phyloP scores from a whole-genome alignment of 2,797 vertebrate genomes.

The Sitta carolinensis region DNA sequence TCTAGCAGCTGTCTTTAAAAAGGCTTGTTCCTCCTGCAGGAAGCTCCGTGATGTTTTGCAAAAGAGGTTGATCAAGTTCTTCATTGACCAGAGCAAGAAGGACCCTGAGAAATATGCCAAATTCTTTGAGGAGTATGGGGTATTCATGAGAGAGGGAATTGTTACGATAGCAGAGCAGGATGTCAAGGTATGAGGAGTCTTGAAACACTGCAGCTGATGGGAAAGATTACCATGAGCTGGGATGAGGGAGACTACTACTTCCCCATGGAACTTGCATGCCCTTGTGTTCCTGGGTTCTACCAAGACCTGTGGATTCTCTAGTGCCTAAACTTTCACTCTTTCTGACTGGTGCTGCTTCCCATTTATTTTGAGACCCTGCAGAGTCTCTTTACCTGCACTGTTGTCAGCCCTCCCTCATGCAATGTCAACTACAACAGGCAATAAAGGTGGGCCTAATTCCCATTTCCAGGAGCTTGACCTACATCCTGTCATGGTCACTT shows the following conservation, averaged over 20 bases:
- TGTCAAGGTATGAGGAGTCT: slow-evolving; percentile 81
- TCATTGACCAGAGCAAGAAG: slow-evolving; percentile 93
- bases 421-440: neutral
- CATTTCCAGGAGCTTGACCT: neutral
- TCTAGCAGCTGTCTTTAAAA: neutral
- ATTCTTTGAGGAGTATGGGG: slow-evolving; percentile 93
- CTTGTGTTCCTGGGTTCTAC: neutral
- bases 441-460: neutral
- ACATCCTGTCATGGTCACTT: neutral
- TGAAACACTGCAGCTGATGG: neutral
- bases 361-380: neutral
- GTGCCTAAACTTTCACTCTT: neutral
- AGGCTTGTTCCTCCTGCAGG: slow-evolving; percentile 70
- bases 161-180: slow-evolving; percentile 91
- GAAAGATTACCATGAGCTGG: neutral
- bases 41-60: slow-evolving; percentile 92
- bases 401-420: neutral
- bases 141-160: slow-evolving; percentile 97
- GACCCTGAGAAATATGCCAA: slow-evolving; percentile 90
- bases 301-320: neutral
- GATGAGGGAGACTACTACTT: neutral
- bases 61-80: slow-evolving; percentile 92
- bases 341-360: neutral
- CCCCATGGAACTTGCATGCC: neutral
- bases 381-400: neutral